These are phyloP conservation scores for Microtus obscurus DNA, from an alignment of 2,797 vertebrate species.

Conservation along the genomic window DNA sequence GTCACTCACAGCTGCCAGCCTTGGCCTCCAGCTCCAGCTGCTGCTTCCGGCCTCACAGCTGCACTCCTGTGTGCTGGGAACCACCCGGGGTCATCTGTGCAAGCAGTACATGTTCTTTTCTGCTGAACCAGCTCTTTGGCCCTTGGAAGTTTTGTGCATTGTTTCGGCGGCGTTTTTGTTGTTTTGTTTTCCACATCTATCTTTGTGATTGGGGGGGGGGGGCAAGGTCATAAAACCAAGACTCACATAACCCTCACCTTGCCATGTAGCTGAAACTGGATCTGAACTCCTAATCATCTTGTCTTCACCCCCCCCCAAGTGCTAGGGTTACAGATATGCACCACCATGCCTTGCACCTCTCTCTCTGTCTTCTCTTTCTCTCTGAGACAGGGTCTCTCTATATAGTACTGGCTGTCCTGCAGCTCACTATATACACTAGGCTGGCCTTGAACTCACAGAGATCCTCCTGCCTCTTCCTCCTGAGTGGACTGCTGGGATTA, in stretches of 20 bases:
- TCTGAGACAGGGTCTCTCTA: not conserved
- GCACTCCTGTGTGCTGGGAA: not conserved
- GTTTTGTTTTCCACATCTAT: not conserved
- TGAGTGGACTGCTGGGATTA: not conserved
- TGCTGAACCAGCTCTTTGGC: not conserved
- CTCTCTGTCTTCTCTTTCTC: not conserved
- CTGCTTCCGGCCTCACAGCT: not conserved
- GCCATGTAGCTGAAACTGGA: not conserved
- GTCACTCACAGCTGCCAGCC: not conserved
- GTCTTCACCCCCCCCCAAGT: not conserved
- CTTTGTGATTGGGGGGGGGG: not conserved
- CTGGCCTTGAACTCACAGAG: not conserved
- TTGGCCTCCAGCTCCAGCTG: not conserved
- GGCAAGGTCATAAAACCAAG: not conserved
- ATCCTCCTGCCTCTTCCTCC: not conserved
- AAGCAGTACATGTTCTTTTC: not conserved
- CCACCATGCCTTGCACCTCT: not conserved
- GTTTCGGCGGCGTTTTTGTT: not conserved
- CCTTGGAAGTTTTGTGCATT: not conserved
- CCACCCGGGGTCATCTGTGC: too few species aligned
- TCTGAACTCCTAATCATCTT: not conserved
- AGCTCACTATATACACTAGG: not conserved
- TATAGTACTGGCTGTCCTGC: not conserved
- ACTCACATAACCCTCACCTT: not conserved
- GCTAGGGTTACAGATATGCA: not conserved